Base-by-base conservation (phyloP, 2,797 vertebrate species). In the Myioborus miniatus region DNA sequence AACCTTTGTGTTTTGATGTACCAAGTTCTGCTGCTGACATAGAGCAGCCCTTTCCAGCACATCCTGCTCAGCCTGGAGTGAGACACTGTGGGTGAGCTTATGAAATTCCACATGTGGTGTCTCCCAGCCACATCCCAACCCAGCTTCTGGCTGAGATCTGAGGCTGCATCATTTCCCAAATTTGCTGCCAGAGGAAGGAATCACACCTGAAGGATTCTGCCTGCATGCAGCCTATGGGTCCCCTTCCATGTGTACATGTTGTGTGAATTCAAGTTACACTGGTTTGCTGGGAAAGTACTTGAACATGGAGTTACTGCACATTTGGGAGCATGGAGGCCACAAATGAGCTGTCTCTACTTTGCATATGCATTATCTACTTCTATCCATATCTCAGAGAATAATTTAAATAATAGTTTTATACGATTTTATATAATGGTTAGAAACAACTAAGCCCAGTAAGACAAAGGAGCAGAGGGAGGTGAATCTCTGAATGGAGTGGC, bases 91-190 rank as follows among this genome's bases (percentile, higher is more conserved):
- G 13, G 4, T 14, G 21, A 74, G 3, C 7, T 65, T 11, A 15
- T 0, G 8, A 59, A 32, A 23, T 63, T 11, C 47, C 30, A 30
- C 5, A 2, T 0, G 0, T 20, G 14, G 3, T 37, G 12, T 10
- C 7, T 87, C 52, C 80, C 27, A 74, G 15, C 7, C 16, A 5
- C 47, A 55, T 10, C 44, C 30, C 29, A 89, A 0, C 13, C 22
- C 2, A 2, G 11, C n/a, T 65, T 83, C 56, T 58, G 21, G 16
- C 10, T 55, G 41, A 78, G 15, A 59, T 70, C 11, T 44, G 30
- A 75, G 49, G 32, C 10, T 81, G 8, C 34, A 78, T 53, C 70
- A 20, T 12, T n/a, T 63, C 27, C 69, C 58, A 74, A 4, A 34
- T 30, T 71, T 80, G 12, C 4, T 80, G 46, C 68, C 41, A 55